Percentiles rank a stretch among this genome's conserved stretches.
Evolutionary conservation across 2,797 vertebrate species (phyloP).

Genomic region (Helarctos malayanus): DNA sequence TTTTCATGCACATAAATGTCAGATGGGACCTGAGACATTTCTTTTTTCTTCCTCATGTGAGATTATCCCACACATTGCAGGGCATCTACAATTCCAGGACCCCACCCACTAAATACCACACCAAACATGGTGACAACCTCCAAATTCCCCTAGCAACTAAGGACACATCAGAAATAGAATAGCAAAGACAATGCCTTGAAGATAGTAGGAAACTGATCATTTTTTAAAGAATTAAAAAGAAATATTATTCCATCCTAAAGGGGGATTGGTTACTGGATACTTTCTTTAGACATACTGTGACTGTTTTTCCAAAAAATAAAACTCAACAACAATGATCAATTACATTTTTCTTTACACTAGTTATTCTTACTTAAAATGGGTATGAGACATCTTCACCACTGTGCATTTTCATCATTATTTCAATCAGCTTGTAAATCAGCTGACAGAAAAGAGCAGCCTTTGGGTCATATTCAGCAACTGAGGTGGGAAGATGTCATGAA

Average conservation of each 20-base stretch:
- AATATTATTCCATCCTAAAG: background rate
- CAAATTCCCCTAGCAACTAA: background rate
- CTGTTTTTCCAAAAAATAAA: background rate
- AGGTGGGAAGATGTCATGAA: constrained; percentile 42
- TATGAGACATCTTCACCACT: background rate
- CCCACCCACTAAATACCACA: background rate
- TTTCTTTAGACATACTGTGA: background rate
- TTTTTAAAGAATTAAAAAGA: constrained; percentile 1
- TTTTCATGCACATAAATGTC: background rate
- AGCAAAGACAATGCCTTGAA: background rate
- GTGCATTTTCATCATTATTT: constrained; percentile 49
- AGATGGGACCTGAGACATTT: background rate
- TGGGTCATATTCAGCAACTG: constrained; percentile 28
- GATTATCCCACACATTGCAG: background rate
- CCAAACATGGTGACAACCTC: background rate
- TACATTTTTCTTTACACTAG: background rate
- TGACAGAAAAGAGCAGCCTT: constrained; percentile 45
- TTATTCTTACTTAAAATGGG: constrained; percentile 38
- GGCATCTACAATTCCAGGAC: background rate
- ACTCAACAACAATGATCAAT: background rate
- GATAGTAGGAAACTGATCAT: background rate
- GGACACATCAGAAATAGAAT: background rate
- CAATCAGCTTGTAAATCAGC: constrained; percentile 58
- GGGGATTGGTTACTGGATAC: background rate
- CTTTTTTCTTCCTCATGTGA: background rate